These are phyloP conservation scores for Drosophila truncata DNA, from an alignment of 1,140 invertebrate species.

Conservation along the genomic window DNA sequence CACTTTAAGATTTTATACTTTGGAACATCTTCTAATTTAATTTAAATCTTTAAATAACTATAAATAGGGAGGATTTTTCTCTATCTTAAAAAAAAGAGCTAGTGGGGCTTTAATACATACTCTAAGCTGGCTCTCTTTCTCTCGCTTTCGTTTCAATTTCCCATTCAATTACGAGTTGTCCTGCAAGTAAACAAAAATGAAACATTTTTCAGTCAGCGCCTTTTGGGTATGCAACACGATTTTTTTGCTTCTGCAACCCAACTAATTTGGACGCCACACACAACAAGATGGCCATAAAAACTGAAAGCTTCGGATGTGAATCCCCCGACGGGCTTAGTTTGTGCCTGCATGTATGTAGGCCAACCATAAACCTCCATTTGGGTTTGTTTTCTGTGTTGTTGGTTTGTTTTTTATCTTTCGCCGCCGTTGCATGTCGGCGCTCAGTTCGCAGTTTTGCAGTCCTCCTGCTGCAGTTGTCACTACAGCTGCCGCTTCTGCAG, in stretches of 20 bases:
- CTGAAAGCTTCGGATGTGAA: slow-evolving; percentile 8
- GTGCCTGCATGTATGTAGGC: slow-evolving; percentile 48
- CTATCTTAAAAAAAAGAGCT: neutral
- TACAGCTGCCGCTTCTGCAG: slow-evolving; percentile 34
- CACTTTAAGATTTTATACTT: too few relatives aligned
- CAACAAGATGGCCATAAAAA: slow-evolving; percentile 51
- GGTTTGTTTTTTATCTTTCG: slow-evolving; percentile 3
- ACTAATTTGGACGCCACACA: slow-evolving; percentile 30
- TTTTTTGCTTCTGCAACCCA: neutral
- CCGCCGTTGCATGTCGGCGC: slow-evolving; percentile 41
- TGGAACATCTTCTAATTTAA: too few relatives aligned
- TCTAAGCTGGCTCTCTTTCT: slow-evolving; percentile 9
- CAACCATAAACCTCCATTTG: slow-evolving; percentile 49
- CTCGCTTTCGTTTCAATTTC: slow-evolving; percentile 25
- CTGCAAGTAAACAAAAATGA: slow-evolving; percentile 46
- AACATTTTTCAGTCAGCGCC: slow-evolving; percentile 14
- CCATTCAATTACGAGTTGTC: slow-evolving; percentile 46
- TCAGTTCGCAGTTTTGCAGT: slow-evolving; percentile 41
- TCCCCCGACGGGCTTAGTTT: slow-evolving; percentile 17
- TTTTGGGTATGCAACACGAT: slow-evolving; percentile 13
- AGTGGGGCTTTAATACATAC: slow-evolving; percentile 25
- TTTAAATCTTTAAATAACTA: too few relatives aligned
- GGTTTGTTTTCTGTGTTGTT: slow-evolving; percentile 1
- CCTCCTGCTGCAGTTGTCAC: slow-evolving; percentile 42
- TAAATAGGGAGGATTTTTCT: too few relatives aligned